Percentiles rank a stretch among this genome's conserved stretches.
These are phyloP conservation scores for Acronicta aceris DNA, from an alignment of 2,888 invertebrate genomes.

Conservation along the genomic window DNA sequence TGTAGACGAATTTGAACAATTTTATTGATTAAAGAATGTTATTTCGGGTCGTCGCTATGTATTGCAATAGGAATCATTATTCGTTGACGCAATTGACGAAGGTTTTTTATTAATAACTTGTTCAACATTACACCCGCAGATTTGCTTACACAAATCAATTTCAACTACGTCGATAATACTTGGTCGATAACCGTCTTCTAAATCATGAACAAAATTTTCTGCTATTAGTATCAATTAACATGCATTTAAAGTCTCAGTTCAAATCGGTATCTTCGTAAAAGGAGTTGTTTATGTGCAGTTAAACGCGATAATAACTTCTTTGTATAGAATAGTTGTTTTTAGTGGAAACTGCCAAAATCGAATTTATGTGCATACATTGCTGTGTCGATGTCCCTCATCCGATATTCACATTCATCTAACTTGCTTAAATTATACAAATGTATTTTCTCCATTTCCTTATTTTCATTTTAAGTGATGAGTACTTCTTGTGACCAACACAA, in stretches of 20 bases:
- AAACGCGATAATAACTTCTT: conserved; percentile 13
- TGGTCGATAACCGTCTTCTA: neutral
- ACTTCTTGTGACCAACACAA: too few relatives aligned
- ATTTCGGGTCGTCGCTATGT: conserved; percentile 18
- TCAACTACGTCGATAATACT: too few relatives aligned
- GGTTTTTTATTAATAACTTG: conserved; percentile 16
- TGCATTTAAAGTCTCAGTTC: conserved; percentile 7
- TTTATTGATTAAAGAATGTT: conserved; percentile 34
- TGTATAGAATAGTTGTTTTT: conserved; percentile 8
- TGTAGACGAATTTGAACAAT: conserved; percentile 41
- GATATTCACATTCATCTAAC: neutral
- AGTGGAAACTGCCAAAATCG: conserved; percentile 1
- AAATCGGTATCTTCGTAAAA: neutral
- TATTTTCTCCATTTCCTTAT: conserved; percentile 16
- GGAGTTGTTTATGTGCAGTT: conserved; percentile 1
- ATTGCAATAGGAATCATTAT: conserved; percentile 15
- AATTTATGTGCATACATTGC: conserved; percentile 19
- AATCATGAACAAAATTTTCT: conserved; percentile 13
- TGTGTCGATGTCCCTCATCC: conserved; percentile 7
- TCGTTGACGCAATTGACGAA: conserved; percentile 25
- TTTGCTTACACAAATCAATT: neutral
- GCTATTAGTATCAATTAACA: conserved; percentile 21
- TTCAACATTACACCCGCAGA: conserved; percentile 4
- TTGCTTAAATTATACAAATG: too few relatives aligned
- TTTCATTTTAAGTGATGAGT: too few relatives aligned